Conservation (phyloP, 2,888 invertebrate species). For the Sicus ferrugineus region DNA sequence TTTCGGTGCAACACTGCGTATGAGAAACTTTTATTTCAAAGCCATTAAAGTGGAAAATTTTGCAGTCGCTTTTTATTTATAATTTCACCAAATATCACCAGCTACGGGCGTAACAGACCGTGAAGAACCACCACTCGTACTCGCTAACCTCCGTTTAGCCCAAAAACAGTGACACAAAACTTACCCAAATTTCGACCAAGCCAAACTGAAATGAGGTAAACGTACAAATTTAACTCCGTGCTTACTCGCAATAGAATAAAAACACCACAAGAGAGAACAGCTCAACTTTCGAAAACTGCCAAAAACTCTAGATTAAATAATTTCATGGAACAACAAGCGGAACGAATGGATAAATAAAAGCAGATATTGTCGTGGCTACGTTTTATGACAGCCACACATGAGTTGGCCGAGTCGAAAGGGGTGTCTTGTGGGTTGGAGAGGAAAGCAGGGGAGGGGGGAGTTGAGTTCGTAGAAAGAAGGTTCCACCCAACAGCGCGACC, state of each 20-base stretch:
- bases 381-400: too few species aligned
- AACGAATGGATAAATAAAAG: neutral
- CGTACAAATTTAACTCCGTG: slow-evolving; percentile 5
- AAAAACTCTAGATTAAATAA: slow-evolving; percentile 2
- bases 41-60: neutral
- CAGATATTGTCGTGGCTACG: too few species aligned
- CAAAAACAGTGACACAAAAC: too few species aligned
- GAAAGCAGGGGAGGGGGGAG: neutral
- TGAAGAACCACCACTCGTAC: too few species aligned
- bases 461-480: neutral
- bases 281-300: neutral
- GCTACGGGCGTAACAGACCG: too few species aligned
- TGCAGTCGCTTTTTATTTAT: too few species aligned
- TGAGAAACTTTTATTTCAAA: neutral
- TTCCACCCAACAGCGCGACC: neutral
- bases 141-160: too few species aligned
- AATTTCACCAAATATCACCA: too few species aligned
- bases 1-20: neutral
- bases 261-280: neutral
- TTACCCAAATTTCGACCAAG: neutral
- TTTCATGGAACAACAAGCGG: neutral
- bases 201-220: neutral
- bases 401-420: too few species aligned
- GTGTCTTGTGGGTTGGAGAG: neutral
- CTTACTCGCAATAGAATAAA: neutral